Evolutionary conservation across 2,888 invertebrate genomes (phyloP).

Genomic region (Andrena bicolor): DNA sequence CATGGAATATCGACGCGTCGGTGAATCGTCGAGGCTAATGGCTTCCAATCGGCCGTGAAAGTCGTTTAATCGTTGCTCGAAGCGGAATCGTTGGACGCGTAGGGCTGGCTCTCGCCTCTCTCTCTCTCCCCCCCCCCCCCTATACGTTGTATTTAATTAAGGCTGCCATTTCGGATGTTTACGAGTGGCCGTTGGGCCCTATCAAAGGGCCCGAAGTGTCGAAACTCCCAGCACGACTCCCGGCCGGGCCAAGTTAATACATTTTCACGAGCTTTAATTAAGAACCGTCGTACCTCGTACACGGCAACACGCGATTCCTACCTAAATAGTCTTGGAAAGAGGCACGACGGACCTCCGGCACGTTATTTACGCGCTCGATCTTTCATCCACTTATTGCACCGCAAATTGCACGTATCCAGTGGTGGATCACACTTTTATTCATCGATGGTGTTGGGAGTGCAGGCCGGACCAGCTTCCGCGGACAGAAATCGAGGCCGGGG

Average conservation of each 20-base stretch:
- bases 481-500: too few relatives aligned
- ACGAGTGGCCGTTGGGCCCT: slow-evolving; percentile 25
- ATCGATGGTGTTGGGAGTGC: not conserved
- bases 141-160: slow-evolving; percentile 54
- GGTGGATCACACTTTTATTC: not conserved
- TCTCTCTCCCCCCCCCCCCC: too few relatives aligned
- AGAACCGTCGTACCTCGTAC: slow-evolving; percentile 4
- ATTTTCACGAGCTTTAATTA: slow-evolving; percentile 31
- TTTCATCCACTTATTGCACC: not conserved
- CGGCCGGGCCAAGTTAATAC: slow-evolving; percentile 5
- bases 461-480: too few relatives aligned
- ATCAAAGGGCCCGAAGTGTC: slow-evolving; percentile 50
- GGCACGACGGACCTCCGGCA: slow-evolving; percentile 2
- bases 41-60: slow-evolving; percentile 38
- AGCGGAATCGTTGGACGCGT: slow-evolving; percentile 32
- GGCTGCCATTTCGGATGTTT: slow-evolving; percentile 41
- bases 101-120: too few relatives aligned
- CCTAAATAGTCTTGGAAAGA: not conserved
- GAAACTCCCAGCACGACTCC: slow-evolving; percentile 24
- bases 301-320: not conserved
- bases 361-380: slow-evolving; percentile 5
- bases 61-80: slow-evolving; percentile 45
- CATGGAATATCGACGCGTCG: slow-evolving; percentile 48
- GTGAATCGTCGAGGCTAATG: slow-evolving; percentile 39
- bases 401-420: not conserved